Conservation (phyloP, 2,797 vertebrate genomes). For the Xenops minutus region DNA sequence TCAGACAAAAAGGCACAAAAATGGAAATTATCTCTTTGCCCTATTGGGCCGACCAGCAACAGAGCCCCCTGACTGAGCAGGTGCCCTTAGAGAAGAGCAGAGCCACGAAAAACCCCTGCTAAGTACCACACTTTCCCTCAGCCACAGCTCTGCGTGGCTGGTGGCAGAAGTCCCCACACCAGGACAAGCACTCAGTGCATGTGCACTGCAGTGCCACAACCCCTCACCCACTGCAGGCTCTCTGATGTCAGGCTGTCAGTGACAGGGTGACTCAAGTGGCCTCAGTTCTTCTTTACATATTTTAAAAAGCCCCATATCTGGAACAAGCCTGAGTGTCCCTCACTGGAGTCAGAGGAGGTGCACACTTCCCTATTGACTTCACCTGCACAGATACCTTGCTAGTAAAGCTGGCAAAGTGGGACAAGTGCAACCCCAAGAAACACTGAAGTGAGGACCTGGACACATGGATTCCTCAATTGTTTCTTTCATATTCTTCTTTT, state of each 20-base stretch:
- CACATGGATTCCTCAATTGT: neutral
- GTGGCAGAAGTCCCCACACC: neutral
- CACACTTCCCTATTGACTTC: neutral
- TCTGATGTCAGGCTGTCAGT: rapidly evolving
- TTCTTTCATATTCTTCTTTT: neutral
- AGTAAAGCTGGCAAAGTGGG: neutral
- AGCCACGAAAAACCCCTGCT: neutral
- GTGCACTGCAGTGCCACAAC: neutral
- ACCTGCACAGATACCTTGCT: neutral
- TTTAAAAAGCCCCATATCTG: neutral
- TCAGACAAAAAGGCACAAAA: neutral
- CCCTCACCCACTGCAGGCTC: neutral
- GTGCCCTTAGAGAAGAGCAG: neutral
- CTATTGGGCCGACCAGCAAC: neutral
- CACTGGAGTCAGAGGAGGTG: neutral
- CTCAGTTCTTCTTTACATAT: neutral
- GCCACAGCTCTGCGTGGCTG: rapidly evolving
- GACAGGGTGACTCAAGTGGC: neutral
- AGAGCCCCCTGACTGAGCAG: neutral
- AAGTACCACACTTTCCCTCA: neutral
- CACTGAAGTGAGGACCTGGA: neutral
- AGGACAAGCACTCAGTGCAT: rapidly evolving
- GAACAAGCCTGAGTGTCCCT: neutral
- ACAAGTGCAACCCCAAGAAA: neutral
- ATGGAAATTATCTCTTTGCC: neutral